Percentiles rank a stretch among this genome's conserved stretches.
Conservation (phyloP, 2,888 invertebrate species). For the Deilephila elpenor region DNA sequence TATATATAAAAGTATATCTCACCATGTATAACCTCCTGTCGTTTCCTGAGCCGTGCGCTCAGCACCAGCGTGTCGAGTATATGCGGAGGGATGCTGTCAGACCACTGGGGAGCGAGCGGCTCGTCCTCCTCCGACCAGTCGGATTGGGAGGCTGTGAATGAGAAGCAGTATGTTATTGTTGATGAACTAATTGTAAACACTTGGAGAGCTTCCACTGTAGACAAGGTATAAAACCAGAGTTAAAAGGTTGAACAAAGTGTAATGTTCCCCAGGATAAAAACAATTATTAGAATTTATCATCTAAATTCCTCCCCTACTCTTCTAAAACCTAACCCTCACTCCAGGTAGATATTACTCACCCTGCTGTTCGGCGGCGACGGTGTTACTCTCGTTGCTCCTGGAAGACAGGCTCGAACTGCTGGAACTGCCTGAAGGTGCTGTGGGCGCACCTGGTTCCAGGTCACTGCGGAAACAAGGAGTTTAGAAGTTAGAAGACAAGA, state of each 20-base stretch:
- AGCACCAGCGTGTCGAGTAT: conserved; percentile 68
- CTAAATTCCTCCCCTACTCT: too few relatives aligned
- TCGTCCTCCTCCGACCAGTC: conserved; percentile 81
- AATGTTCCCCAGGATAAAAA: too few relatives aligned
- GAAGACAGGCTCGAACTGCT: conserved; percentile 81
- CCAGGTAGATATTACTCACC: conserved; percentile 52
- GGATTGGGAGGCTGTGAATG: conserved; percentile 68
- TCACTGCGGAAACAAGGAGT: conserved; percentile 64
- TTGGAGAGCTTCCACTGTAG: too few relatives aligned
- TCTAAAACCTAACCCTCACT: too few relatives aligned
- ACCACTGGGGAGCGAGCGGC: conserved; percentile 75
- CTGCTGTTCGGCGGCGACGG: conserved; percentile 75
- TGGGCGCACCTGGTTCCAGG: conserved; percentile 75
- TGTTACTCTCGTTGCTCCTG: conserved; percentile 80
- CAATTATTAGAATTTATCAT: too few relatives aligned
- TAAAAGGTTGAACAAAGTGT: too few relatives aligned
- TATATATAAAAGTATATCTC: conserved; percentile 37
- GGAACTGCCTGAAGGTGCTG: conserved; percentile 79
- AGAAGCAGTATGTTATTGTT: too few relatives aligned
- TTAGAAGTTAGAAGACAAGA: neutral
- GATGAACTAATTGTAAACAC: too few relatives aligned
- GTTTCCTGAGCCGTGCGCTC: conserved; percentile 67
- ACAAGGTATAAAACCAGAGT: too few relatives aligned
- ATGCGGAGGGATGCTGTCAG: conserved; percentile 72
- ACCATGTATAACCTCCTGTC: conserved; percentile 83